Conservation (phyloP, 2,888 invertebrate species). For the Zelleria hepariella region DNA sequence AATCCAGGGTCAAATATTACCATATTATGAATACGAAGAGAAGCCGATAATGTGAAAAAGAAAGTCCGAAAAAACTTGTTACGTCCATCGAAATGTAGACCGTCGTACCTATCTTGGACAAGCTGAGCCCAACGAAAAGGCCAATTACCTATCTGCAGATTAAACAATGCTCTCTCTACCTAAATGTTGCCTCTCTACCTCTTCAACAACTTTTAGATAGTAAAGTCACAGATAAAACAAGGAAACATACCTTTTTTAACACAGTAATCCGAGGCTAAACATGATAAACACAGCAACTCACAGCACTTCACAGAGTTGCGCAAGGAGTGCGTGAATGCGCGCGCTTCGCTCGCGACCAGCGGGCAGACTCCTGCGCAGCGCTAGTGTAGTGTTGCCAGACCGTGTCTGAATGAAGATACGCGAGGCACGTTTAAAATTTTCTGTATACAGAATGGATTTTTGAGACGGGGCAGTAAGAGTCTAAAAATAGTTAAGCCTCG, state of each 20-base stretch:
- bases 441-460: too few relatives aligned
- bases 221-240: background rate
- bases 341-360: background rate
- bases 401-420: too few relatives aligned
- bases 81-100: background rate
- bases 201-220: background rate
- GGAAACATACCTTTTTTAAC: background rate
- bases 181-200: too few relatives aligned
- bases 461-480: too few relatives aligned
- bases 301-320: background rate
- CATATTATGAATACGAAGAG: background rate
- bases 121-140: background rate
- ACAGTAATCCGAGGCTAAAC: background rate
- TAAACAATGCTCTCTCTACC: too few relatives aligned
- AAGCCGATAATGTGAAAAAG: background rate
- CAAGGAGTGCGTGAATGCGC: background rate
- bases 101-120: background rate
- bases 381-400: too few relatives aligned
- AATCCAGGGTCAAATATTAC: background rate
- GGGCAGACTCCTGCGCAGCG: background rate
- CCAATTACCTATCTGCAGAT: background rate
- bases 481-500: too few relatives aligned
- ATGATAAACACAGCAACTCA: background rate
- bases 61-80: background rate
- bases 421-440: too few relatives aligned